A percentile compares a stretch with the other conserved stretches of the same genome.
Conservation (phyloP, 2,888 invertebrate genomes). For the Cheilosia vulpina region DNA sequence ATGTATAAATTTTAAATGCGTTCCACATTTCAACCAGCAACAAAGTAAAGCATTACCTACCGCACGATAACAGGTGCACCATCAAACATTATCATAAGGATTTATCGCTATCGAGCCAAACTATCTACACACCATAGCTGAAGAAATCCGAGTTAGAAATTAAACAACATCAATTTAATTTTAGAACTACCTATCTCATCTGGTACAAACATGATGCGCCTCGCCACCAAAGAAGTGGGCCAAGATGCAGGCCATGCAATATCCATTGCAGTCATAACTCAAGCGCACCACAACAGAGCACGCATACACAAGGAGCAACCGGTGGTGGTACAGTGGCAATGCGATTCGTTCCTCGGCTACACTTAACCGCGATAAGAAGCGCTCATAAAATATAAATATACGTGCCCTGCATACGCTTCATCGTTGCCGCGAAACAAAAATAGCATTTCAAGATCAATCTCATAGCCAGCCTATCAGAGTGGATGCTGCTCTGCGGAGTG, state of each 20-base stretch:
- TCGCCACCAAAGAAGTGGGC: slow-evolving; percentile 69
- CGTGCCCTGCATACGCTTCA: slow-evolving; percentile 33
- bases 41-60: slow-evolving; percentile 32
- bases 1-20: no score
- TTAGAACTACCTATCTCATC: slow-evolving; percentile 35
- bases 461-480: slow-evolving; percentile 19
- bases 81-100: slow-evolving; percentile 7
- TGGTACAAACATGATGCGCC: slow-evolving; percentile 24
- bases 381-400: slow-evolving; percentile 48
- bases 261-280: slow-evolving; percentile 40
- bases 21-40: neutral
- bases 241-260: slow-evolving; percentile 61
- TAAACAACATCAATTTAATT: slow-evolving; percentile 58
- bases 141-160: slow-evolving; percentile 21
- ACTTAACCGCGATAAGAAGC: slow-evolving; percentile 53
- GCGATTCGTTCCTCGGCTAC: slow-evolving; percentile 23
- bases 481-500: neutral
- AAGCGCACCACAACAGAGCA: slow-evolving; percentile 28
- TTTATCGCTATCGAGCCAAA: neutral
- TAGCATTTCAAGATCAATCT: slow-evolving; percentile 74
- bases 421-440: slow-evolving; percentile 48
- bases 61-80: slow-evolving; percentile 33
- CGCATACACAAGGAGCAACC: slow-evolving; percentile 27
- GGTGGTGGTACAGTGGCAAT: slow-evolving; percentile 31
- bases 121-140: neutral